Conservation (phyloP, 2,113 vertebrate species). For the Orycteropus afer region DNA sequence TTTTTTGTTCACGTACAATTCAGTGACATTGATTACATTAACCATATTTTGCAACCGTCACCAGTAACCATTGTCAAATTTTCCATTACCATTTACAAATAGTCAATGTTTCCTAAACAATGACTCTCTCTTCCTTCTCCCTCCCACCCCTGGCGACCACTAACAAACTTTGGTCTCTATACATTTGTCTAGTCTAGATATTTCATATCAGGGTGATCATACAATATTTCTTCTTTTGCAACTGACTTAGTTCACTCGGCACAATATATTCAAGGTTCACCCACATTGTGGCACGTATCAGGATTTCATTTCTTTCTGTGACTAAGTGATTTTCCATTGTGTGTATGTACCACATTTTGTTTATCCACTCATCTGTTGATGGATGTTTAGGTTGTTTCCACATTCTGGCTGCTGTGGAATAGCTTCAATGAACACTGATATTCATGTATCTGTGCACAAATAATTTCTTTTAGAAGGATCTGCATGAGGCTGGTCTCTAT, state of each 20-base stretch:
- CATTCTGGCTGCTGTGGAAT: no score
- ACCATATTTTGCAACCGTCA: background rate
- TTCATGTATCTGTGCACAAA: no score
- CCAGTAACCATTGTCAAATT: background rate
- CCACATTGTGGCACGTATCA: no score
- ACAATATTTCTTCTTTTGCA: background rate
- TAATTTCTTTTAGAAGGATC: no score
- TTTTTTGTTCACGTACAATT: background rate
- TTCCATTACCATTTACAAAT: background rate
- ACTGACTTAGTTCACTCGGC: background rate
- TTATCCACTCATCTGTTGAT: no score
- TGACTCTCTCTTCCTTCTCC: background rate
- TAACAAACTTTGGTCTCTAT: background rate
- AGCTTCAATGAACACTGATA: no score
- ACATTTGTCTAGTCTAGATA: background rate
- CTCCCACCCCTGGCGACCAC: background rate
- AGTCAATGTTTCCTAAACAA: background rate
- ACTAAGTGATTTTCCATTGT: no score
- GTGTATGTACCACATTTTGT: no score
- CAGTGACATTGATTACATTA: background rate
- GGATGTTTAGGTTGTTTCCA: no score
- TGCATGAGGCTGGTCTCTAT: no score
- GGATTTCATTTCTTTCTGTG: no score
- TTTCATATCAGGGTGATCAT: background rate
- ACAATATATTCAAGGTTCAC: background rate